phyloP scores from a whole-genome alignment of 2,113 vertebrate species.

The Setophaga kirtlandii region DNA sequence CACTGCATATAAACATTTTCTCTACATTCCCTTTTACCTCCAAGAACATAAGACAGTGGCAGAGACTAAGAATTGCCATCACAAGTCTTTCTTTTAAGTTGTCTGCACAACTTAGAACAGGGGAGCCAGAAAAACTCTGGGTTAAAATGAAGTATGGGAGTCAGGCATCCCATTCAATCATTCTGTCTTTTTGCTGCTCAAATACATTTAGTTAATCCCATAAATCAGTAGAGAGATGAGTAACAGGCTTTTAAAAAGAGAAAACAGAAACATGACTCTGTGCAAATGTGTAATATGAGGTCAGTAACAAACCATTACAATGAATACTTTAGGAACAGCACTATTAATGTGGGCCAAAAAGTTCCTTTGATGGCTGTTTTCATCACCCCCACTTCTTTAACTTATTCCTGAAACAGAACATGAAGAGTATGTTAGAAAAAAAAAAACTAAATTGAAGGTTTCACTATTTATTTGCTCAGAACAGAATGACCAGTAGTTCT shows the following conservation, averaged over 20 bases:
- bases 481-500: neutral
- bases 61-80: neutral
- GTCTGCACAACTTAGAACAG: neutral
- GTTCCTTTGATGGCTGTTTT: neutral
- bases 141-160: neutral
- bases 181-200: neutral
- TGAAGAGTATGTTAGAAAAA: neutral
- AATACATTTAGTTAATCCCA: neutral
- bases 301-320: neutral
- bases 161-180: neutral
- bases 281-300: neutral
- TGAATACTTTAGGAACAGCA: neutral
- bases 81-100: neutral
- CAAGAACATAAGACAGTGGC: neutral
- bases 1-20: neutral
- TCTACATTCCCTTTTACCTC: neutral
- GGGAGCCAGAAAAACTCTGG: neutral
- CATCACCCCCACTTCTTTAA: neutral
- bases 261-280: neutral
- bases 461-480: neutral
- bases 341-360: neutral
- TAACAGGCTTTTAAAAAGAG: neutral
- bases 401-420: neutral
- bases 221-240: neutral
- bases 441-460: neutral